Base-by-base conservation (phyloP, 1,140 invertebrate genomes). In the Paraescarpia echinospica region DNA sequence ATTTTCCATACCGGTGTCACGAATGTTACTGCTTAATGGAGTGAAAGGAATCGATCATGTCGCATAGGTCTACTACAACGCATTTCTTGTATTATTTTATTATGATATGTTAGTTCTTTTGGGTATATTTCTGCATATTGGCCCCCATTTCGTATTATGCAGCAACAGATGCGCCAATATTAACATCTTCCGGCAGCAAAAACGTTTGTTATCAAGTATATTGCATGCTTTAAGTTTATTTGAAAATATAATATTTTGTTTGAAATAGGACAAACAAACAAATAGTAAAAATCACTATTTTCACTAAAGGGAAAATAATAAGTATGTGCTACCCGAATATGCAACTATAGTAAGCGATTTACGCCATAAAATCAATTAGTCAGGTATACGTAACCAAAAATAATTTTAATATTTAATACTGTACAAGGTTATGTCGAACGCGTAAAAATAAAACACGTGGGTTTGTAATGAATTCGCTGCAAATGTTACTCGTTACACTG, bases 351-450 rank as follows among this genome's bases (percentile, higher is more conserved):
- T 18, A 1, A 77, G 59, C 59, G 59, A 77, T 4, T 77, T 6
- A 77, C 14, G 27, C 59, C 14, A 77, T 31, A 12, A 77, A 77
- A 77, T 18, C 9, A 77, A 77, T 14, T 31, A 77, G 59, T 77
- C 59, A 77, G 59, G 27, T 27, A 77, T 77, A 77, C 59, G 59
- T 77, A 77, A 77, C 22, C 59, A 77, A 77, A 77, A 77, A 77
- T 77, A 77, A 77, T 77, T 77, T 77, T 77, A 77, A 77, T 77
- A 77, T 77, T 77, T 77, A 77, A 77, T 77, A 77, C 59, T 77
- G 59, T 77, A 77, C 59, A 77, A 77, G 59, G 14, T 77, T 77
- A 77, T 1, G 59, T 18, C 59, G 59, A 77, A 31, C 59, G 59
- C 59, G 59, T 18, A 27, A 18, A 27, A 14, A n/a, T 18, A 6